These are phyloP conservation scores for Apostichopus parvimensis DNA, from an alignment of 35 echinoderm and acorn worm species.

Conservation along the genomic window DNA sequence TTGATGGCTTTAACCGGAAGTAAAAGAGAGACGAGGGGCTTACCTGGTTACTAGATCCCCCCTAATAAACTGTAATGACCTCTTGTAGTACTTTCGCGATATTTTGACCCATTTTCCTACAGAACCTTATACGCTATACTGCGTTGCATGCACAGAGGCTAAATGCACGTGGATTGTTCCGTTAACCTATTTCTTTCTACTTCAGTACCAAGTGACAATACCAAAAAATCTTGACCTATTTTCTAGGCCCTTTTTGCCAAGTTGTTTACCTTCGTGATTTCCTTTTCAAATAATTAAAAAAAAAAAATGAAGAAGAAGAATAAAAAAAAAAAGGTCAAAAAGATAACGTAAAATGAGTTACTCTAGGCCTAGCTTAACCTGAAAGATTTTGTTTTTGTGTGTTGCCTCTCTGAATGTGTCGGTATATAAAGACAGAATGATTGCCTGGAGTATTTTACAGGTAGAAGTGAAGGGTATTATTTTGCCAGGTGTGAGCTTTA, in stretches of 20 bases:
- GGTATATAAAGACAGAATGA: background rate
- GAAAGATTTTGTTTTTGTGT: background rate
- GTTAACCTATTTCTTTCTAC: conserved; percentile 32
- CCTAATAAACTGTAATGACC: conserved; percentile 19
- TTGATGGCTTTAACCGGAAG: background rate
- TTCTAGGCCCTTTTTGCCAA: background rate
- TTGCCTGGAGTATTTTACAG: conserved; percentile 35
- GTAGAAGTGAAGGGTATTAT: background rate
- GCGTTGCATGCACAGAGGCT: no score
- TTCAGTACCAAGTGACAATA: background rate
- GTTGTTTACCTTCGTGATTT: conserved; percentile 38
- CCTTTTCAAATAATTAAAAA: conserved; percentile 8
- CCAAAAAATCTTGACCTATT: conserved; percentile 25
- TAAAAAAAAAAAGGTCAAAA: conserved; percentile 2
- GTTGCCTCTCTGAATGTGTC: background rate
- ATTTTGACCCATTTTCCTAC: background rate
- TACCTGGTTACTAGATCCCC: background rate
- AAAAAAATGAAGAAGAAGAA: no score
- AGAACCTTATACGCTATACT: no score
- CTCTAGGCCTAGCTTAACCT: conserved; percentile 47
- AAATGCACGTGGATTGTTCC: background rate
- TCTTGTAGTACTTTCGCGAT: conserved; percentile 4
- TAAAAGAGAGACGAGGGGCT: background rate
- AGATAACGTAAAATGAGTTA: background rate
- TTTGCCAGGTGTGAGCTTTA: conserved; percentile 19